Evolutionary conservation across 1,140 invertebrate species (phyloP).

Genomic region (Drosophila navojoa): DNA sequence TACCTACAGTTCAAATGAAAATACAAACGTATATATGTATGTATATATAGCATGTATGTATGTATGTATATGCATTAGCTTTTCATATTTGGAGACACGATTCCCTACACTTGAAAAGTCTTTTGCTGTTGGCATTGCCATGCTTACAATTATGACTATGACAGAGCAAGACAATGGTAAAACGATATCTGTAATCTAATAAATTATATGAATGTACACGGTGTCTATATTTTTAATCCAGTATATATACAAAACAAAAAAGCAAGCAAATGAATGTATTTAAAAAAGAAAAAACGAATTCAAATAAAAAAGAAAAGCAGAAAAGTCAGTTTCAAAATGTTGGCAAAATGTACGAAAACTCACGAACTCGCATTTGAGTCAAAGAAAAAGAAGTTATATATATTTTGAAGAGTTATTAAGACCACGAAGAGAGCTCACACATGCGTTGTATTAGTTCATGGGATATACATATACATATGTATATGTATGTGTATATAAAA

Average conservation of each 20-base stretch:
- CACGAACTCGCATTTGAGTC: slow-evolving; percentile 10
- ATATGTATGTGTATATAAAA: slow-evolving; percentile 1
- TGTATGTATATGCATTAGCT: not conserved
- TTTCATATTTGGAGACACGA: not conserved
- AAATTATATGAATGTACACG: slow-evolving; percentile 14
- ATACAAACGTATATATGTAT: slow-evolving; percentile 1
- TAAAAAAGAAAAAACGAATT: not conserved
- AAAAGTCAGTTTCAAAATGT: slow-evolving; percentile 6
- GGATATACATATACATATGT: not conserved
- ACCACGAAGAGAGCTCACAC: slow-evolving; percentile 11
- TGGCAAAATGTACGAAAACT: slow-evolving; percentile 10
- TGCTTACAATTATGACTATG: not conserved
- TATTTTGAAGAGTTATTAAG: slow-evolving; percentile 18
- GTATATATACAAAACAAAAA: slow-evolving; percentile 1
- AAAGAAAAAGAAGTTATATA: not conserved
- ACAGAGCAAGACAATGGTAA: slow-evolving; percentile 4
- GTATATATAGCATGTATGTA: not conserved
- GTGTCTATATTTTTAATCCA: slow-evolving; percentile 40
- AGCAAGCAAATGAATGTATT: not conserved
- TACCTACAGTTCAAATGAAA: slow-evolving; percentile 1
- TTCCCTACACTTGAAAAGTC: not conserved
- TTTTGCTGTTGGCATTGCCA: not conserved
- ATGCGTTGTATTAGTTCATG: slow-evolving; percentile 4
- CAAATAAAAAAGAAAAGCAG: not conserved
- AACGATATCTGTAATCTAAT: not conserved